These are phyloP conservation scores for Calypte anna DNA, from an alignment of 2,113 vertebrate genomes.

Conservation along the genomic window DNA sequence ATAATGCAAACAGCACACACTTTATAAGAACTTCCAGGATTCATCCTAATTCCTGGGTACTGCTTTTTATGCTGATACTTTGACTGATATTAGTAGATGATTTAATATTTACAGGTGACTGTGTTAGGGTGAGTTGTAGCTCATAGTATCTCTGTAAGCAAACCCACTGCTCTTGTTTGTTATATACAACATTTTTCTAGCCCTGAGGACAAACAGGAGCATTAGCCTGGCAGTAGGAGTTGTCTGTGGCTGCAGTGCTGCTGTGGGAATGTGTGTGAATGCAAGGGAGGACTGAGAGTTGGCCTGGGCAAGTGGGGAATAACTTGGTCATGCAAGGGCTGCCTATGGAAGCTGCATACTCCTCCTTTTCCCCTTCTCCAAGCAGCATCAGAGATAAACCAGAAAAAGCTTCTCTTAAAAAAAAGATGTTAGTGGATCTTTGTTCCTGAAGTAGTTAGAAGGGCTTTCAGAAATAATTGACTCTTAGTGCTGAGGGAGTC, in stretches of 20 bases:
- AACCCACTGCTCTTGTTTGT: background rate
- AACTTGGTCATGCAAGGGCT: background rate
- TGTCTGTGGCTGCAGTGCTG: background rate
- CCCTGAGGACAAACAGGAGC: background rate
- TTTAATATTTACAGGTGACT: constrained; percentile 5
- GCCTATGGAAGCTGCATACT: background rate
- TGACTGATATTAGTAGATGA: background rate
- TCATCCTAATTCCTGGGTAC: background rate
- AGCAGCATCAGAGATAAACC: background rate
- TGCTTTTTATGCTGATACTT: background rate
- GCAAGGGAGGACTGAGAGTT: background rate
- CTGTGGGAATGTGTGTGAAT: background rate
- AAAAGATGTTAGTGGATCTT: background rate
- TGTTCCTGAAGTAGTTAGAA: background rate
- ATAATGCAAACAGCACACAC: background rate
- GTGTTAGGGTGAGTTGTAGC: background rate
- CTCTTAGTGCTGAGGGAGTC: background rate
- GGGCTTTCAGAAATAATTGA: background rate
- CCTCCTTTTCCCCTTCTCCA: background rate
- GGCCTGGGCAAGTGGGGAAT: background rate
- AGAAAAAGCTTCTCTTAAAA: background rate
- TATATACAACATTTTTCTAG: background rate
- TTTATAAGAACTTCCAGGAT: background rate
- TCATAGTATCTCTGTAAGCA: background rate
- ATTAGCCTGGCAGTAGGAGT: background rate